phyloP scores from a whole-genome alignment of 2,888 invertebrate genomes.

The Sarcophaga rosellei region DNA sequence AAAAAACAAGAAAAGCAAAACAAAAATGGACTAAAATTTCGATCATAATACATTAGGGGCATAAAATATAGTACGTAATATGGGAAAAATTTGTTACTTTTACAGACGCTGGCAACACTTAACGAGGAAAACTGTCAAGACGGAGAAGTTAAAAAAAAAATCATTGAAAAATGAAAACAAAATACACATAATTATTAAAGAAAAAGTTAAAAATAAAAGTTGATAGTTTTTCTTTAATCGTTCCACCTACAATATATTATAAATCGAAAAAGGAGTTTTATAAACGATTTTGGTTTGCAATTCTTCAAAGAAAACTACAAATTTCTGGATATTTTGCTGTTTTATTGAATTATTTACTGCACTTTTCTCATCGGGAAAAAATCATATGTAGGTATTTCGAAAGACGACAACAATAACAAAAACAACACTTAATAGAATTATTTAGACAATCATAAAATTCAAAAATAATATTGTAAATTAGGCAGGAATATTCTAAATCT shows the following conservation, averaged over 20 bases:
- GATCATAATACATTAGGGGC: too few relatives aligned
- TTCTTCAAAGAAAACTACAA: not conserved
- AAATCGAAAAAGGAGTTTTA: not conserved
- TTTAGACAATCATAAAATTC: not conserved
- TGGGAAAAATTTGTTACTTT: not conserved
- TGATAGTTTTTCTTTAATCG: not conserved
- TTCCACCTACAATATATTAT: not conserved
- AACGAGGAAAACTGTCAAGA: not conserved
- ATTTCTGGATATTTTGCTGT: not conserved
- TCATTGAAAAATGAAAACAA: slow-evolving; percentile 40
- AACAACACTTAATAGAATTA: not conserved
- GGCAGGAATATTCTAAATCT: not conserved
- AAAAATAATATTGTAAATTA: not conserved
- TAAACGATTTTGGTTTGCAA: not conserved
- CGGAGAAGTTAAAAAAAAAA: slow-evolving; percentile 30
- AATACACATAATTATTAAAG: slow-evolving; percentile 38
- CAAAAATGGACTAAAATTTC: too few relatives aligned
- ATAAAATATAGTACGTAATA: too few relatives aligned
- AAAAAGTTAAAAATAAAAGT: slow-evolving; percentile 20
- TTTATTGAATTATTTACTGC: slow-evolving; percentile 1
- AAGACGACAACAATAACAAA: not conserved
- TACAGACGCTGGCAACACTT: not conserved
- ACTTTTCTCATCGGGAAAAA: slow-evolving; percentile 20
- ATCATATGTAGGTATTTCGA: slow-evolving; percentile 44
- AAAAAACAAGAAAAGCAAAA: too few relatives aligned